Percentiles rank a stretch among this genome's conserved stretches.
These are phyloP conservation scores for Nebria brevicollis DNA, from an alignment of 2,888 invertebrate species.

Conservation along the genomic window DNA sequence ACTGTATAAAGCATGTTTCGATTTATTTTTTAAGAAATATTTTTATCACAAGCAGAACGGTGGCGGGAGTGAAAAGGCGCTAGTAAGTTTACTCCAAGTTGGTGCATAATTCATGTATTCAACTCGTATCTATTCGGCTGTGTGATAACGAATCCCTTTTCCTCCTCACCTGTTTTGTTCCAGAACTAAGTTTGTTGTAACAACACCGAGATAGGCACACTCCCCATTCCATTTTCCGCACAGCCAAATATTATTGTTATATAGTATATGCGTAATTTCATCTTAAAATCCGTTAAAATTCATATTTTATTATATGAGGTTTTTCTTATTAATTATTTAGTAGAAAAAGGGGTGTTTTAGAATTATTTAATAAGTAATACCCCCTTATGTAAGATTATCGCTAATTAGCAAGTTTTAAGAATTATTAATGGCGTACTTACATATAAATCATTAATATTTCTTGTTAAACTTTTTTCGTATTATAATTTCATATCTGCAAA, in stretches of 20 bases:
- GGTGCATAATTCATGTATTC: conserved; percentile 58
- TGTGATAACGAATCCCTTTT: background rate
- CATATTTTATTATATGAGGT: background rate
- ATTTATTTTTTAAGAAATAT: background rate
- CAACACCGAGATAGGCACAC: background rate
- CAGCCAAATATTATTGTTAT: background rate
- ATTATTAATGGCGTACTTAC: background rate
- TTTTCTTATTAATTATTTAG: background rate
- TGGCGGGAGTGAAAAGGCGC: background rate
- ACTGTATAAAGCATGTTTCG: too few relatives aligned
- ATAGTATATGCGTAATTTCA: background rate
- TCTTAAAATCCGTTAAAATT: background rate
- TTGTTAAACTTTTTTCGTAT: too few relatives aligned
- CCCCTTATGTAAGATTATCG: background rate
- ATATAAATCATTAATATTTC: too few relatives aligned
- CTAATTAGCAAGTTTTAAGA: background rate
- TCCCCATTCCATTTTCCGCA: background rate
- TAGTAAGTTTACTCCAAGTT: conserved; percentile 48
- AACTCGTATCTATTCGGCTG: conserved; percentile 53
- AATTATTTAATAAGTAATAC: background rate
- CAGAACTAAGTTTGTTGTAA: conserved; percentile 11
- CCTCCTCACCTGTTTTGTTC: background rate
- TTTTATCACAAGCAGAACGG: background rate
- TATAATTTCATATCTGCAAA: too few relatives aligned
- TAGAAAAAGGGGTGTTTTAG: background rate